Evolutionary conservation across 2,113 vertebrate species (phyloP).

Genomic region (Xyliphius kryptos): DNA sequence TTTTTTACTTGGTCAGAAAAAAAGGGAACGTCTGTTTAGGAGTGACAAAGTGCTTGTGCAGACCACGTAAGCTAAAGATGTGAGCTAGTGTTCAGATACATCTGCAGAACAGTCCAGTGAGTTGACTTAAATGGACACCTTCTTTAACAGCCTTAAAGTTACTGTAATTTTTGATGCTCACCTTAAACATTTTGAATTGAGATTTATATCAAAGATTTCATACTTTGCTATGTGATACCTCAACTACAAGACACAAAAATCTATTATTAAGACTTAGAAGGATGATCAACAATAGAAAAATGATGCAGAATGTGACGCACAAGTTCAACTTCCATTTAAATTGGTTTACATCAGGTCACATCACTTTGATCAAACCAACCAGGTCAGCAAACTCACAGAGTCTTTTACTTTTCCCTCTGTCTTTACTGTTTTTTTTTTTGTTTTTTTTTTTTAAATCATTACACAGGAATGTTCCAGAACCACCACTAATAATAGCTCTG

Average conservation of each 20-base stretch:
- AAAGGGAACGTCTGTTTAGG: neutral
- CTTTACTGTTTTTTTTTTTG: slow-evolving; percentile 45
- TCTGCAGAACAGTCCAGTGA: too few relatives aligned
- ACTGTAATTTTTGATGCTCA: too few relatives aligned
- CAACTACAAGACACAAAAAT: too few relatives aligned
- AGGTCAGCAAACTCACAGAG: slow-evolving; percentile 1
- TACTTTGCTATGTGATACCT: too few relatives aligned
- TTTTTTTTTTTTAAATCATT: slow-evolving; percentile 49
- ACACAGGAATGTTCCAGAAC: slow-evolving; percentile 53
- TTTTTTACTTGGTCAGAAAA: too few relatives aligned
- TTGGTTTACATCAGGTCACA: slow-evolving; percentile 25
- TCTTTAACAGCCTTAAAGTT: too few relatives aligned
- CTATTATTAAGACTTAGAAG: too few relatives aligned
- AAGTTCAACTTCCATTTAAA: slow-evolving; percentile 16
- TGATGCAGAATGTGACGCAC: slow-evolving; percentile 30
- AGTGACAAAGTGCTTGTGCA: neutral
- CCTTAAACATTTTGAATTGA: too few relatives aligned
- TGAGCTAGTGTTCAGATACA: too few relatives aligned
- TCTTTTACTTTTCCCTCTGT: slow-evolving; percentile 23
- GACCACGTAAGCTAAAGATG: too few relatives aligned
- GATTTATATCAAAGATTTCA: too few relatives aligned
- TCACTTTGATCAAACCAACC: slow-evolving; percentile 36
- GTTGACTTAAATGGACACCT: too few relatives aligned
- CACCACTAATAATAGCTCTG: slow-evolving; percentile 55
- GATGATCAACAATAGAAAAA: neutral